Evolutionary conservation across 2,888 invertebrate genomes (phyloP).

Genomic region (Suillia variegata): DNA sequence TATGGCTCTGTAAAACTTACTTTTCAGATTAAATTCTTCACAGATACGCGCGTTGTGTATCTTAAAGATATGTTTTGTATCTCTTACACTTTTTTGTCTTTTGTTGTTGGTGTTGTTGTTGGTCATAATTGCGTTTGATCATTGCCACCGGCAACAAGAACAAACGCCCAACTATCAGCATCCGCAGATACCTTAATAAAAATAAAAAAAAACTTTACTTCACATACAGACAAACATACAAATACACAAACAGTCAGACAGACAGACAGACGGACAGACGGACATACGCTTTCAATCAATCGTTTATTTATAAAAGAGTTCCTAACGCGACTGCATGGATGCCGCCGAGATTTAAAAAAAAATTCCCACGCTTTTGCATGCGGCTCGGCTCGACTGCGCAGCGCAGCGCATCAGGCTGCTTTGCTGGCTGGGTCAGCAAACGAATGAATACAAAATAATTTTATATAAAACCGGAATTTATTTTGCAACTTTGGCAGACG

Average conservation of each 20-base stretch:
- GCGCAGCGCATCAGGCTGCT: neutral
- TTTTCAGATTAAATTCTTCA: neutral
- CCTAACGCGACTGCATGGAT: no score
- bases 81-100: no score
- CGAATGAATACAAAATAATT: neutral
- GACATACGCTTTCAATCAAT: neutral
- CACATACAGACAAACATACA: no score
- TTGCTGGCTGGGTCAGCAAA: neutral
- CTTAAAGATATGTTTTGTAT: neutral
- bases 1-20: neutral
- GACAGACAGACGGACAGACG: neutral
- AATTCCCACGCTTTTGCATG: conserved; percentile 26
- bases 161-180: no score
- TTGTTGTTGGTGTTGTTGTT: no score
- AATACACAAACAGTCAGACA: neutral
- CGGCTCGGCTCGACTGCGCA: no score
- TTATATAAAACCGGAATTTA: conserved; percentile 9
- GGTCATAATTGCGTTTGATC: conserved; percentile 1
- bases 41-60: neutral
- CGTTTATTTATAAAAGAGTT: neutral
- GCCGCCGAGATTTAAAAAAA: neutral
- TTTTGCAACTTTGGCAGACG: conserved; percentile 7
- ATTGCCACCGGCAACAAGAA: neutral
- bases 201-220: no score
- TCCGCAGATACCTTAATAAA: no score